A percentile compares a stretch with the other conserved stretches of the same genome.
These are phyloP conservation scores for Chondrilla cf. caribensis DNA, from an alignment of 37 sponge, comb jelly and placozoan species.

Conservation along the genomic window DNA sequence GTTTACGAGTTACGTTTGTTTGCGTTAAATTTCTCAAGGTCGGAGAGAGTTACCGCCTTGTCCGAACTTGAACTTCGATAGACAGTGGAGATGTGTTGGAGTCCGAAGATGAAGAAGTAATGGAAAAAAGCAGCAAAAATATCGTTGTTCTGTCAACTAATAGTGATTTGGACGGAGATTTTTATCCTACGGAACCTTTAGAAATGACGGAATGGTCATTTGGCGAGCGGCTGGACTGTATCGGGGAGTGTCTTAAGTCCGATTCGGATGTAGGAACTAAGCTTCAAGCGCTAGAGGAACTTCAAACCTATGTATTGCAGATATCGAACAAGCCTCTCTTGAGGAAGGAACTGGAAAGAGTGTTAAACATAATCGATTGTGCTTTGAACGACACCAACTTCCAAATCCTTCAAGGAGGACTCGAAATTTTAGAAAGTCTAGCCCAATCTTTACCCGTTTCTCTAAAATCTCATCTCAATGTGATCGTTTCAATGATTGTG, in stretches of 20 bases:
- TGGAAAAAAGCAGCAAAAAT: no score
- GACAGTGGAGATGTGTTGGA: no score
- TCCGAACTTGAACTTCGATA: no score
- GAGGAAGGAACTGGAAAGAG: not conserved
- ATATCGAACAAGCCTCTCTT: no score
- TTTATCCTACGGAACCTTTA: no score
- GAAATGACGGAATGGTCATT: no score
- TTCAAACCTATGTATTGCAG: not conserved
- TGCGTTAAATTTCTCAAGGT: no score
- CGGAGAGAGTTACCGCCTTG: no score
- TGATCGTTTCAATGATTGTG: constrained; percentile 24
- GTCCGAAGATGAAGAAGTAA: no score
- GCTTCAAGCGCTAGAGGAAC: not conserved
- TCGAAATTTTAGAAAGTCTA: constrained; percentile 43
- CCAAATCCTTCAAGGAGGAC: constrained; percentile 62
- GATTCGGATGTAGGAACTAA: not conserved
- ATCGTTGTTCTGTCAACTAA: no score
- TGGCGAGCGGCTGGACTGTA: not conserved
- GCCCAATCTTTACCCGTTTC: not conserved
- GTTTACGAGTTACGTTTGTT: not conserved
- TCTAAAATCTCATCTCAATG: constrained; percentile 21
- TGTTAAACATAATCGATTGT: constrained; percentile 31
- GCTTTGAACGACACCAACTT: constrained; percentile 67
- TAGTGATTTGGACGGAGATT: no score
- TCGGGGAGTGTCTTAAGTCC: not conserved